These are phyloP conservation scores for Chondrilla cf. caribensis DNA, from an alignment of 37 sponge, comb jelly and placozoan species.

Conservation along the genomic window DNA sequence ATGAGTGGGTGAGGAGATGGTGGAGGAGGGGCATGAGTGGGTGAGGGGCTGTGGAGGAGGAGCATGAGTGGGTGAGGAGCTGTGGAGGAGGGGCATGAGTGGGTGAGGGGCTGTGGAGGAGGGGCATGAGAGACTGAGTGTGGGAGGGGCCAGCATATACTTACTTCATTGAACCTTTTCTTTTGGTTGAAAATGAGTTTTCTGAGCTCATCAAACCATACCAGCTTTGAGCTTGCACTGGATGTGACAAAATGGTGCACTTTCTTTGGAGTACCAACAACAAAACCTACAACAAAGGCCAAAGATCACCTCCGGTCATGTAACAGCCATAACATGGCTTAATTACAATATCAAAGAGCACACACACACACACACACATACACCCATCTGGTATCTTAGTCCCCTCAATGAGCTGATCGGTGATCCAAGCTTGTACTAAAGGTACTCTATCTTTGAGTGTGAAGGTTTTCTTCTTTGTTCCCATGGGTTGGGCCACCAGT, in stretches of 20 bases:
- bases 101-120: not conserved
- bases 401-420: conserved; percentile 49
- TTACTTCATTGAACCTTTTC: conserved; percentile 61
- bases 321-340: too few species aligned
- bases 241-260: conserved; percentile 58
- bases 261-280: conserved; percentile 57
- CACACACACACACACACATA: not conserved
- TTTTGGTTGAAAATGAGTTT: conserved; percentile 60
- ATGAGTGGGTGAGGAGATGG: not conserved
- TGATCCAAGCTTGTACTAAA: conserved; percentile 75
- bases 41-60: conserved; percentile 8
- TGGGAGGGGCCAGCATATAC: not conserved
- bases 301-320: too few species aligned
- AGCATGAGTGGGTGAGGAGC: not conserved
- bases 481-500: conserved; percentile 67
- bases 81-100: not conserved
- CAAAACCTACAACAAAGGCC: too few species aligned
- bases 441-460: conserved; percentile 66
- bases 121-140: not conserved
- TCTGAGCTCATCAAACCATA: conserved; percentile 60
- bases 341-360: too few species aligned
- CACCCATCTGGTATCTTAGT: not conserved
- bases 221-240: conserved; percentile 42
- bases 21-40: too few species aligned
- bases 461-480: conserved; percentile 42